Evolutionary conservation across 1,140 invertebrate species (phyloP), one percentile per base, ranked within the genome.

Genomic region (Zaprionus ornatus): DNA sequence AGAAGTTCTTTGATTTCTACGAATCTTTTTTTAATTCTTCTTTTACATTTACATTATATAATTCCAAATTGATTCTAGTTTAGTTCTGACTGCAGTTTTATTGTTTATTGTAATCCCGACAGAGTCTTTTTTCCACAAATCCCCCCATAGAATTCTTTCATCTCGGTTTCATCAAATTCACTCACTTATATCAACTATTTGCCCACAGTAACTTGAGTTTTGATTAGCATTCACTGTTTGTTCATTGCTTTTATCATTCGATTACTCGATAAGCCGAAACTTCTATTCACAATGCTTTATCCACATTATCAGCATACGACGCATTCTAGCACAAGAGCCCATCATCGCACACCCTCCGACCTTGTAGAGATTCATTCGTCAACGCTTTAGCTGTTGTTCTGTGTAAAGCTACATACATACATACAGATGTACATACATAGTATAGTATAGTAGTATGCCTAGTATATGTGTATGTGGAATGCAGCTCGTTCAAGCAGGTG

Each of bases 231-330:
- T 55, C 13, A 13, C 23, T 15, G n/a, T 45, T 45, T 37, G 23
- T 57, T 61, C 68, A 45, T 42, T 42, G n/a, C 15, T 62, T 74
- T 62, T 62, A 69, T 63, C 59, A 50, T 25, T 35, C 64, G 48
- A 74, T 74, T 57, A 69, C 19, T 35, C 57, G 56, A 69, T 68
- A 57, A 74, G 50, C 52, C 23, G 21, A 23, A 21, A 42, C 9
- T 59, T n/a, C 40, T 27, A 12, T 54, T 48, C 48, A 37, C 29
- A 62, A 45, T 48, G 40, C 40, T 6, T 40, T 40, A 40, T 40
- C 37, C 37, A 40, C 15, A 7, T n/a, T 4, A 66, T 66, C 70
- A 62, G 67, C n/a, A n/a, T n/a, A n/a, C n/a, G n/a, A n/a, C 35
- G 25, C 17, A 19, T 9, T 9, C 19, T 29, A 29, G 29, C 29